These are phyloP conservation scores for Euglossa dilemma DNA, from an alignment of 1,140 invertebrate species.

Conservation along the genomic window DNA sequence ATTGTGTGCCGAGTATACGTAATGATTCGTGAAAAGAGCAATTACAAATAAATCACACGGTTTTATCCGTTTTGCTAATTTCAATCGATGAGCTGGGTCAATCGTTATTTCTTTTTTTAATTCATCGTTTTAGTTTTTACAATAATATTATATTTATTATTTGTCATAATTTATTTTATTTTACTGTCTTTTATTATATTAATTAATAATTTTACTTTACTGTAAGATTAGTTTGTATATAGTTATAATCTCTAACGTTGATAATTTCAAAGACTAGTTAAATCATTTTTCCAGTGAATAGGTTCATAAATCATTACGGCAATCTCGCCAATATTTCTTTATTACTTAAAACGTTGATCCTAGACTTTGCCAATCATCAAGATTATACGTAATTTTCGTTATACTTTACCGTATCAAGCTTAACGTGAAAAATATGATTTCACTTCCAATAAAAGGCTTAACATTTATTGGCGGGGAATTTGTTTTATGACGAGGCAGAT, in stretches of 20 bases:
- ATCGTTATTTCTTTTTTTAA: neutral
- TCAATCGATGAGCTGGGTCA: neutral
- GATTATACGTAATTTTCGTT: neutral
- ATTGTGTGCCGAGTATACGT: neutral
- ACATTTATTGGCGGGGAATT: neutral
- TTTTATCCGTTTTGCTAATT: neutral
- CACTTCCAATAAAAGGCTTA: neutral
- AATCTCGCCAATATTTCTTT: too few species aligned
- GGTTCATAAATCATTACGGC: too few species aligned
- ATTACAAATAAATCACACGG: neutral
- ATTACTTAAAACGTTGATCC: neutral
- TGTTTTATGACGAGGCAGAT: neutral
- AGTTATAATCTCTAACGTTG: too few species aligned
- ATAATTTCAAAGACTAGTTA: neutral
- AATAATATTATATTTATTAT: neutral
- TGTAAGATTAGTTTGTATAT: too few species aligned
- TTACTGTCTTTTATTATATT: too few species aligned
- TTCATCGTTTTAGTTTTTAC: neutral
- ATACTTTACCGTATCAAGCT: neutral
- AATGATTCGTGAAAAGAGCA: neutral
- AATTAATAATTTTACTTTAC: too few species aligned
- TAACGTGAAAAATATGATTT: neutral
- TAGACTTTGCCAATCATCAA: neutral
- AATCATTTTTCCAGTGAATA: neutral
- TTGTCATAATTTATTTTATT: neutral